Evolutionary conservation across 2,888 invertebrate genomes (phyloP).

Genomic region (Meteorus colon): DNA sequence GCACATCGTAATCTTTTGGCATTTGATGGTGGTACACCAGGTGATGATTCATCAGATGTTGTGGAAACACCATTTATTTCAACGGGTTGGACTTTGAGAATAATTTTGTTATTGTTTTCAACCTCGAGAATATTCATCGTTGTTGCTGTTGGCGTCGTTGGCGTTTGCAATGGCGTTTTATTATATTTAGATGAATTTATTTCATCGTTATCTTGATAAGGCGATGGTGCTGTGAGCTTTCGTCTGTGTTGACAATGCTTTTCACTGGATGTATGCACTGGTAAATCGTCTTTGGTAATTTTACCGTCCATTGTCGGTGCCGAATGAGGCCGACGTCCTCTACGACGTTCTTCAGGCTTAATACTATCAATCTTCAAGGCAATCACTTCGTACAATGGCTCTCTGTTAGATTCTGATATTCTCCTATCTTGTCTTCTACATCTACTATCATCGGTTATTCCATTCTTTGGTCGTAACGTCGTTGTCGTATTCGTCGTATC

Average conservation of each 20-base stretch:
- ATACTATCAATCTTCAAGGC: conserved; percentile 51
- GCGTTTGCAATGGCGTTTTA: conserved; percentile 54
- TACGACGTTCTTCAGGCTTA: conserved; percentile 52
- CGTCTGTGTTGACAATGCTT: conserved; percentile 58
- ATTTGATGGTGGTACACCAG: conserved; percentile 53
- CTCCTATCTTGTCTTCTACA: conserved; percentile 53
- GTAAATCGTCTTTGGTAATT: conserved; percentile 27
- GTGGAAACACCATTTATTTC: conserved; percentile 53
- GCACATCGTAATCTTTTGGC: conserved; percentile 69
- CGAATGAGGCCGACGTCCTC: conserved; percentile 63
- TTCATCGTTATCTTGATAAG: conserved; percentile 59
- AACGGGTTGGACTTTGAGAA: conserved; percentile 59
- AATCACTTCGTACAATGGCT: conserved; percentile 63
- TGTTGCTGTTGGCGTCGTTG: conserved; percentile 25
- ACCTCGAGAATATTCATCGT: conserved; percentile 60
- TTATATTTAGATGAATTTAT: background rate
- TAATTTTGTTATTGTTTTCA: conserved; percentile 64
- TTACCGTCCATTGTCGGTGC: conserved; percentile 65
- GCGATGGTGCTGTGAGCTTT: conserved; percentile 58
- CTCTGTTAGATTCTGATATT: conserved; percentile 49
- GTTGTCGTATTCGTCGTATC: conserved; percentile 36
- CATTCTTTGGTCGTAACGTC: conserved; percentile 50
- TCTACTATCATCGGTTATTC: conserved; percentile 36
- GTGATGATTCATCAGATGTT: conserved; percentile 60
- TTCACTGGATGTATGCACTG: conserved; percentile 7